Evolutionary conservation across 1,140 invertebrate genomes (phyloP).

Genomic region (Drosophila guanche): DNA sequence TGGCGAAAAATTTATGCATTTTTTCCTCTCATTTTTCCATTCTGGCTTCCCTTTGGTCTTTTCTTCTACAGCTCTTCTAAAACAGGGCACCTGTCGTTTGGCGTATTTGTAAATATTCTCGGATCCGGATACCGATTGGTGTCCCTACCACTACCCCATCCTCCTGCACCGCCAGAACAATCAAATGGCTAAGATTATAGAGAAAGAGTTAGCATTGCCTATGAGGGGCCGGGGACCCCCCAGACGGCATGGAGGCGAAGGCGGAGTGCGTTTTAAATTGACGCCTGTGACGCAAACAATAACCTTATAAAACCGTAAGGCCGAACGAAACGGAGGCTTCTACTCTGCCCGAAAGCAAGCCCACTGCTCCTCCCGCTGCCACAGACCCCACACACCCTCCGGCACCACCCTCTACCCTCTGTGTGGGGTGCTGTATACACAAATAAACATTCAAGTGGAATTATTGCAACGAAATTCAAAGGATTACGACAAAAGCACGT

Average conservation of each 20-base stretch:
- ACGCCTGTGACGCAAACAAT: conserved; percentile 78
- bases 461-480: conserved; percentile 84
- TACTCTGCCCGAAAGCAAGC: background rate
- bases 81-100: conserved; percentile 40
- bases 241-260: conserved; percentile 20
- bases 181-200: conserved; percentile 66
- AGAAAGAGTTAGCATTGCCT: conserved; percentile 40
- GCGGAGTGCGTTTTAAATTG: conserved; percentile 67
- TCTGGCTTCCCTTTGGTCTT: conserved; percentile 1
- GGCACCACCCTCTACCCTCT: background rate
- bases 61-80: conserved; percentile 2
- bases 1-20: conserved; percentile 77
- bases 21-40: conserved; percentile 33
- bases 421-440: conserved; percentile 65
- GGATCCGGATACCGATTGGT: background rate
- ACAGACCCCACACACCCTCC: background rate
- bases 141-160: background rate
- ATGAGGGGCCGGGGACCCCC: conserved; percentile 14
- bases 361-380: background rate
- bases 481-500: conserved; percentile 83
- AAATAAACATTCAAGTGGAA: conserved; percentile 83
- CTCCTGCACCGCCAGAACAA: conserved; percentile 12
- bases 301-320: conserved; percentile 75
- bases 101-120: conserved; percentile 48
- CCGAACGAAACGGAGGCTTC: conserved; percentile 16